phyloP scores from a whole-genome alignment of 2,113 vertebrate genomes.

The Cygnus buccinator region DNA sequence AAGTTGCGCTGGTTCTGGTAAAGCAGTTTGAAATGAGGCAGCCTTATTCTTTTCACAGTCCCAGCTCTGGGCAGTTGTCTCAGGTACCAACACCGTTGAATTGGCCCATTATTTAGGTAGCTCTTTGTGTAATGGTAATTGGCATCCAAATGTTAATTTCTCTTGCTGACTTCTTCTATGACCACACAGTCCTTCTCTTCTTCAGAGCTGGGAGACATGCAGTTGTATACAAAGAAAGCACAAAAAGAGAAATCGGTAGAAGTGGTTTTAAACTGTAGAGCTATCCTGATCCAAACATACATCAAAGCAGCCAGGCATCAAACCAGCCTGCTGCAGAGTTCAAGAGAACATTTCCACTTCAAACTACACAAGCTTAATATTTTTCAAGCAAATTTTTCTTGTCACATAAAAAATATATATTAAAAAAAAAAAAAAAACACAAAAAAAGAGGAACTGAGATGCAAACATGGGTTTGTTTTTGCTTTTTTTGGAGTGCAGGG shows the following conservation, averaged over 20 bases:
- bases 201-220: accelerated
- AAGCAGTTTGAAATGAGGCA: not conserved
- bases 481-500: not conserved
- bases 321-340: not conserved
- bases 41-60: accelerated
- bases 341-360: slow-evolving; percentile 28
- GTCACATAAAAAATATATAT: not conserved
- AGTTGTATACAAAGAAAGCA: accelerated
- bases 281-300: not conserved
- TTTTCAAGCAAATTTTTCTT: not conserved
- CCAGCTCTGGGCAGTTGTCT: not conserved
- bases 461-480: not conserved
- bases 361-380: not conserved
- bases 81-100: accelerated
- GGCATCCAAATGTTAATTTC: accelerated
- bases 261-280: not conserved
- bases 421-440: not conserved
- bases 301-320: slow-evolving; percentile 2
- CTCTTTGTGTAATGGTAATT: accelerated
- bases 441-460: not conserved
- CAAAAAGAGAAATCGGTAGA: not conserved
- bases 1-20: not conserved
- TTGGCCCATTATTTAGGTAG: not conserved
- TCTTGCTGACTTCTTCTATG: not conserved
- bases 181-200: not conserved